Percentiles rank a stretch among this genome's conserved stretches.
phyloP scores from a whole-genome alignment of 2,797 vertebrate species.

The Gouania willdenowi region DNA sequence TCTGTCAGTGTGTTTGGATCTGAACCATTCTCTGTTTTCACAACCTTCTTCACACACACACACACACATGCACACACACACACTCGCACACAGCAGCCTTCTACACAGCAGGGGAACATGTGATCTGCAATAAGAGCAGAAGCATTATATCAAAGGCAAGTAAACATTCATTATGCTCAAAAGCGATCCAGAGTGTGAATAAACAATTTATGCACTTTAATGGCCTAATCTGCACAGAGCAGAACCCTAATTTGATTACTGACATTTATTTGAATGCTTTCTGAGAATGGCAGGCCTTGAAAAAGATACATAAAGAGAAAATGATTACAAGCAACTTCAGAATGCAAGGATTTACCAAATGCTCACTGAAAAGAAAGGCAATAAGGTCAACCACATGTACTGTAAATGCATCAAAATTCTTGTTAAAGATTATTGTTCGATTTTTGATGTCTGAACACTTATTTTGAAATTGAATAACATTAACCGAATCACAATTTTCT shows the following conservation, averaged over 20 bases:
- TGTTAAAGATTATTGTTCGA: no score
- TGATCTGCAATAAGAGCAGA: slow-evolving; percentile 35
- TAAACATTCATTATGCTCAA: slow-evolving; percentile 22
- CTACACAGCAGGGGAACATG: slow-evolving; percentile 36
- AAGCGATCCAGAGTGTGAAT: slow-evolving; percentile 8
- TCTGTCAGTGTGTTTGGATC: slow-evolving; percentile 62
- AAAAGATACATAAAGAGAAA: no score
- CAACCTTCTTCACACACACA: slow-evolving; percentile 26
- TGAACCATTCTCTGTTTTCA: slow-evolving; percentile 46
- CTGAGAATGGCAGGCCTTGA: neutral
- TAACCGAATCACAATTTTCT: no score
- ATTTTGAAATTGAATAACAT: no score
- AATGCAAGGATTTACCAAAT: no score
- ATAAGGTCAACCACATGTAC: no score
- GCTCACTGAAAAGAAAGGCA: no score
- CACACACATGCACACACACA: slow-evolving; percentile 16
- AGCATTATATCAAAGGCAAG: slow-evolving; percentile 47
- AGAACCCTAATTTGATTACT: slow-evolving; percentile 4
- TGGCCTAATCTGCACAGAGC: slow-evolving; percentile 12
- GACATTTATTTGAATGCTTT: neutral
- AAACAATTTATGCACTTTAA: slow-evolving; percentile 18
- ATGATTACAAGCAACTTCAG: no score
- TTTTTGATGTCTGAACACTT: no score
- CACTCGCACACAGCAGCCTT: slow-evolving; percentile 26
- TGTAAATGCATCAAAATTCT: no score